Evolutionary conservation across 2,113 vertebrate species (phyloP).

Genomic region (Trochalopteron elliotii): DNA sequence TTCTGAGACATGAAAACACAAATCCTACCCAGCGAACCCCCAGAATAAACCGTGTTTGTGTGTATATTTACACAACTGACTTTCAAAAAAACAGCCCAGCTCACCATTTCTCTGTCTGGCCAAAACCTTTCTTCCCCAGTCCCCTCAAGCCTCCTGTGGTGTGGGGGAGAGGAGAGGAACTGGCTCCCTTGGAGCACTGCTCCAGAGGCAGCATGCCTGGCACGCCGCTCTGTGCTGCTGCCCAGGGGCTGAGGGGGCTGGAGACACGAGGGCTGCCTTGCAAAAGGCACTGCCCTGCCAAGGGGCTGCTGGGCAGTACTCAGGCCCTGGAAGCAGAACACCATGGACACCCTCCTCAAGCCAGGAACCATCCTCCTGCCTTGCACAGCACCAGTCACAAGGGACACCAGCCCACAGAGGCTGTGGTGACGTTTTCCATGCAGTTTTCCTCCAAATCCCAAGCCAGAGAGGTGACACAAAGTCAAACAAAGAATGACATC

Average conservation of each 20-base stretch:
- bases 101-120: background rate
- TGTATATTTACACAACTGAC: background rate
- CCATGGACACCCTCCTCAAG: background rate
- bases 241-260: accelerated
- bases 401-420: background rate
- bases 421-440: background rate
- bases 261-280: accelerated
- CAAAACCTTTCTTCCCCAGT: background rate
- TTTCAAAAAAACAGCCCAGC: background rate
- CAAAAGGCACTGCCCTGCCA: background rate
- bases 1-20: background rate
- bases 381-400: accelerated
- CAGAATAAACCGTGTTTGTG: accelerated
- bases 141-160: background rate
- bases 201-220: accelerated
- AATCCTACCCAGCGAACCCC: background rate
- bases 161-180: background rate
- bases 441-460: background rate
- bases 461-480: background rate
- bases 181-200: accelerated
- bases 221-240: accelerated
- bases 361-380: background rate
- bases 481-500: background rate
- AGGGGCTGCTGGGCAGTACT: accelerated
- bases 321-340: background rate